Conservation (phyloP, 2,888 invertebrate genomes). For the Lasioglossum vierecki region DNA sequence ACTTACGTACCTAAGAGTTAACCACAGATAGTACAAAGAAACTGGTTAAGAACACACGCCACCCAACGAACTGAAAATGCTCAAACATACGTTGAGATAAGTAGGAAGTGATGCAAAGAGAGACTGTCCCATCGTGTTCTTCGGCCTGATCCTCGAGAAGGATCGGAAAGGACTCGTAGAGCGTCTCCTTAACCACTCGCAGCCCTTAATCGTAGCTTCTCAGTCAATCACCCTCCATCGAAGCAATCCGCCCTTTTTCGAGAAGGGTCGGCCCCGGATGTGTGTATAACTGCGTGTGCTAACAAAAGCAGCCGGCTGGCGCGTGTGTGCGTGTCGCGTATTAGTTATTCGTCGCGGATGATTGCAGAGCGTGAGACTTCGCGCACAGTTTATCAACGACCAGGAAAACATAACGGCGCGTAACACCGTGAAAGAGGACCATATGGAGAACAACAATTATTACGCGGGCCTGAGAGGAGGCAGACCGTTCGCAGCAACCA, state of each 20-base stretch:
- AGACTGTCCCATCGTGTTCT: not conserved
- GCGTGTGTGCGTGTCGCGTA: conserved; percentile 29
- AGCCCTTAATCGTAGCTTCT: conserved; percentile 1
- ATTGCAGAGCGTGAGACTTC: conserved; percentile 78
- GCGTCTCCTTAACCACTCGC: not conserved
- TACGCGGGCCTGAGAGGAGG: conserved; percentile 84
- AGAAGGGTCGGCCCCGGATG: not conserved
- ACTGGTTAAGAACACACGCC: not conserved
- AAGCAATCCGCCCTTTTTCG: not conserved
- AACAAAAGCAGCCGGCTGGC: not conserved
- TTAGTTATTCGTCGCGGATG: conserved; percentile 50
- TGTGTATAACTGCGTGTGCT: conserved; percentile 27
- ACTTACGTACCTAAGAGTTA: not conserved
- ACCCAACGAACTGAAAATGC: not conserved
- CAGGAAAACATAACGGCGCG: conserved; percentile 74
- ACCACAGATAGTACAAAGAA: not conserved
- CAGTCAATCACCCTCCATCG: not conserved
- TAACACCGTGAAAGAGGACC: conserved; percentile 65
- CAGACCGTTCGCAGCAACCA: conserved; percentile 86
- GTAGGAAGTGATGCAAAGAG: not conserved
- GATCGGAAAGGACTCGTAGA: conserved; percentile 11
- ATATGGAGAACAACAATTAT: conserved; percentile 79
- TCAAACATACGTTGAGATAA: not conserved
- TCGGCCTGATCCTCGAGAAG: not conserved
- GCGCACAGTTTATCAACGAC: conserved; percentile 76